Base-by-base conservation (phyloP, 2,888 invertebrate genomes). In the Pyrrhosoma nymphula region DNA sequence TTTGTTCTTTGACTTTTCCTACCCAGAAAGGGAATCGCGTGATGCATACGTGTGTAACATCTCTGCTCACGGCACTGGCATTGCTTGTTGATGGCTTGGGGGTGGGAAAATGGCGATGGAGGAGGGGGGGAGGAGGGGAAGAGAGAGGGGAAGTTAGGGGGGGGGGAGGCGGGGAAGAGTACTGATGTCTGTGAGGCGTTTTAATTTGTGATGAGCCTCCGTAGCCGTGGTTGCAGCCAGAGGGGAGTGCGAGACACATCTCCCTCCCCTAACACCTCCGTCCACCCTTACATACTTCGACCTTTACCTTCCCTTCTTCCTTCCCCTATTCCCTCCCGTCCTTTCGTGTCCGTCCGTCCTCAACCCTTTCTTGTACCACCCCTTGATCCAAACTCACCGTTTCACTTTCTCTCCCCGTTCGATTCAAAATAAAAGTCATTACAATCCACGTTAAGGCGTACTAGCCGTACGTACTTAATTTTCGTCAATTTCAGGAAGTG, bases 151-250 rank as follows among this genome's bases (percentile, higher is more conserved):
- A 60, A 12, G 55, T 47, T 10, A 6, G 26, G 55, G 55, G 35
- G 56, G 23, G 39, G 26, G 95, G 26, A 26, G 35, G 75, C 12
- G 95, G 55, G 82, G 35, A 56, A 69, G 95, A 95, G 95, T 95
- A 69, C 93, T 95, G 95, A 14, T 35, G 39, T 60, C 30, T 35
- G 60, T 23, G 91, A 63, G 30, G 60, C 63, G 63, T 91, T 91
- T 91, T 91, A 91, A 91, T 91, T 91, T 91, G 63, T 63, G 91
- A 91, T 91, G 91, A 91, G 91, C 39, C 91, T 91, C 35, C 23
- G 39, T 20, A 39, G 88, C 26, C 60, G 90, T 69, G 56, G 56
- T 56, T 90, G 56, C 90, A 18, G 88, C 47, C 47, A 47, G 47
- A 47, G 47, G 47, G 47, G 47, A 47, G 47, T 2, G 8, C 23